Conservation (phyloP, 92 coral and sea anemone species). For the Plumapathes pennacea region DNA sequence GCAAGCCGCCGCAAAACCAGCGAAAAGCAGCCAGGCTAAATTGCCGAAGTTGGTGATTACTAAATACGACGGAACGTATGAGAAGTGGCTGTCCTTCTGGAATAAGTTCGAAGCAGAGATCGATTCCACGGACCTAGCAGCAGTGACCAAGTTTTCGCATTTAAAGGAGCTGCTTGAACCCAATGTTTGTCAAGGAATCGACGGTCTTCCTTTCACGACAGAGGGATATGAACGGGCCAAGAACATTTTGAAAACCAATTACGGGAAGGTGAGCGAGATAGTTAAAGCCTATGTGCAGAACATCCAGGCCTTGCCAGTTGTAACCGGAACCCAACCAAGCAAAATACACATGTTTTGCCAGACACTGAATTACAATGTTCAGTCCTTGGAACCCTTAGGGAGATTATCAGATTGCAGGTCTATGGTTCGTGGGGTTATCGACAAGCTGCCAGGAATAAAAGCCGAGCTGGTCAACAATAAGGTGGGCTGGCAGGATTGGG, state of each 20-base stretch:
- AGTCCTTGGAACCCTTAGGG: constrained; percentile 40
- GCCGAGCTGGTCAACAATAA: constrained; percentile 19
- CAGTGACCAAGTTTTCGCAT: constrained; percentile 34
- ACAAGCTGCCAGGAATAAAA: constrained; percentile 47
- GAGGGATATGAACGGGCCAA: constrained; percentile 49
- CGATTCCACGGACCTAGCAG: constrained; percentile 11
- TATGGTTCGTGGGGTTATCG: constrained; percentile 39
- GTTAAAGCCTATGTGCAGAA: constrained; percentile 8
- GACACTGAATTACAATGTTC: constrained; percentile 38
- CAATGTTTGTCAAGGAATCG: constrained; percentile 17
- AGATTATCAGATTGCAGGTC: constrained; percentile 39
- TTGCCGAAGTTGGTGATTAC: constrained; percentile 29
- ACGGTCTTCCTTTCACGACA: constrained; percentile 46
- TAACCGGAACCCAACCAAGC: constrained; percentile 23
- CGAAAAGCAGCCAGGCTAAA: constrained; percentile 13
- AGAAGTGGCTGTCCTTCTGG: constrained; percentile 25
- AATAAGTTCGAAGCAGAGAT: constrained; percentile 25
- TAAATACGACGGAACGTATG: constrained; percentile 19
- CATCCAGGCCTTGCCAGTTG: constrained; percentile 16
- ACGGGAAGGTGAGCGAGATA: constrained; percentile 45
- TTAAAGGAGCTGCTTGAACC: constrained; percentile 39
- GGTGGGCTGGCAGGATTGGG: constrained; percentile 40
- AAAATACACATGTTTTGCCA: constrained; percentile 46
- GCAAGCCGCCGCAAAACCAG: constrained; percentile 9
- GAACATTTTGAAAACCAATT: constrained; percentile 23